Base-by-base conservation (phyloP, 2,888 invertebrate species). In the Eurytoma adleriae region DNA sequence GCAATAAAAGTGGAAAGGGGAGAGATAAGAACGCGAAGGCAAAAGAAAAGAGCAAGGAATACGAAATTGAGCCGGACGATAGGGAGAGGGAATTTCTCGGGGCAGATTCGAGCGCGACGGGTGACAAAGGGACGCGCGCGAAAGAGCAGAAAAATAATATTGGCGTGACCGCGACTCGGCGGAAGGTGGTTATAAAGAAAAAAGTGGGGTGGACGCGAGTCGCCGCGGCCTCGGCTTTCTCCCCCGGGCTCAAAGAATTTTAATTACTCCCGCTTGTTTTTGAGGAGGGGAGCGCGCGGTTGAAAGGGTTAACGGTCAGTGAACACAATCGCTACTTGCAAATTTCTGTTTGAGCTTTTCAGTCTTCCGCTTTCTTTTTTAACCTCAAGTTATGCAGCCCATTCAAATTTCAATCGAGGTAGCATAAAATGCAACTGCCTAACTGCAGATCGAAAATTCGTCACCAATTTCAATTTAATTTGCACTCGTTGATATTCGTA, bases 91-190 rank as follows among this genome's bases (percentile, higher is more conserved):
- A 18, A 48, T 64, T 62, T 54, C 54, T 62, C 50, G 27, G 18
- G 52, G 27, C 30, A 14, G 52, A 52, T 52, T n/a, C 64, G n/a
- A 52, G 14, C 3, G 30, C 62, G 27, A 16, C 40, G 7, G n/a
- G 2, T 66, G 54, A 75, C 54, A 57, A 74, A 20, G 18, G 48
- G 54, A 62, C 12, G 20, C 1, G 27, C n/a, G 66, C 66, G 13
- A 24, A 64, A 20, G n/a, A 20, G 50, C 74, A 67, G 14, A 67
- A 57, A 75, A 75, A 59, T 70, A 70, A 64, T 70, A 64, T 70
- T 40, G 7, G 40, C 40, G 40, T 40, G 40, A 7, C 40, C 10
- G 40, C 10, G 40, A 10, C 10, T 10, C 62, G 10, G n/a, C 18
- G 56, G 5, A 30, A 5, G 54, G 30, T 10, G 27, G 7, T 40